These are phyloP conservation scores for Cremastinae sp. DNA, from an alignment of 2,888 invertebrate genomes.

Conservation along the genomic window DNA sequence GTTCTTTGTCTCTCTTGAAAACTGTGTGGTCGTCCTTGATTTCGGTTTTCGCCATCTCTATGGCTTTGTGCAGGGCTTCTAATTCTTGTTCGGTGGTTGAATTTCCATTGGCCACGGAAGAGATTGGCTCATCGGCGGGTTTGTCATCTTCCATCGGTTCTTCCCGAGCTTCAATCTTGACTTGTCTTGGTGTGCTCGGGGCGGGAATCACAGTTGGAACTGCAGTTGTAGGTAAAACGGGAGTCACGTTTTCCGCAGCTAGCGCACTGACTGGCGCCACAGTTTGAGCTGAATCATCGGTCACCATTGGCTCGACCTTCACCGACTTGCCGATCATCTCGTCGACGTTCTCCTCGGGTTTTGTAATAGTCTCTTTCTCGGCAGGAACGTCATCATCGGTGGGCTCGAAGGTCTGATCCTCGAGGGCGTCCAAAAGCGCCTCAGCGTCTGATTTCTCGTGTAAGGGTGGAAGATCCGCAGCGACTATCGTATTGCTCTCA, in stretches of 20 bases:
- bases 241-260: slow-evolving; percentile 3
- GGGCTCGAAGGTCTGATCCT: slow-evolving; percentile 60
- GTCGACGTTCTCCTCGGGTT: slow-evolving; percentile 41
- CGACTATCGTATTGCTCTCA: slow-evolving; percentile 45
- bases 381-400: slow-evolving; percentile 60
- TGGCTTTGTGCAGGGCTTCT: slow-evolving; percentile 62
- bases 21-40: slow-evolving; percentile 63
- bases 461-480: slow-evolving; percentile 50
- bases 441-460: slow-evolving; percentile 53
- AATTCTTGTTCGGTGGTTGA: slow-evolving; percentile 67
- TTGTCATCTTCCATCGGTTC: slow-evolving; percentile 61
- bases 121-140: slow-evolving; percentile 52
- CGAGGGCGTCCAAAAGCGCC: slow-evolving; percentile 60
- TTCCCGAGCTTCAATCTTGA: slow-evolving; percentile 50
- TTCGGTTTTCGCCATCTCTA: slow-evolving; percentile 65
- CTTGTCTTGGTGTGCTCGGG: slow-evolving; percentile 35
- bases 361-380: slow-evolving; percentile 44
- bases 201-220: slow-evolving; percentile 32
- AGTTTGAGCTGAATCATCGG: slow-evolving; percentile 68
- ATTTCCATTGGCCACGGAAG: slow-evolving; percentile 68
- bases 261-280: slow-evolving; percentile 71
- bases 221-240: slow-evolving; percentile 22
- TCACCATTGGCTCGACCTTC: slow-evolving; percentile 65
- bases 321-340: slow-evolving; percentile 40
- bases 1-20: slow-evolving; percentile 62